Conservation (phyloP, 2,797 vertebrate species). For the Amblyopsis hoosieri region DNA sequence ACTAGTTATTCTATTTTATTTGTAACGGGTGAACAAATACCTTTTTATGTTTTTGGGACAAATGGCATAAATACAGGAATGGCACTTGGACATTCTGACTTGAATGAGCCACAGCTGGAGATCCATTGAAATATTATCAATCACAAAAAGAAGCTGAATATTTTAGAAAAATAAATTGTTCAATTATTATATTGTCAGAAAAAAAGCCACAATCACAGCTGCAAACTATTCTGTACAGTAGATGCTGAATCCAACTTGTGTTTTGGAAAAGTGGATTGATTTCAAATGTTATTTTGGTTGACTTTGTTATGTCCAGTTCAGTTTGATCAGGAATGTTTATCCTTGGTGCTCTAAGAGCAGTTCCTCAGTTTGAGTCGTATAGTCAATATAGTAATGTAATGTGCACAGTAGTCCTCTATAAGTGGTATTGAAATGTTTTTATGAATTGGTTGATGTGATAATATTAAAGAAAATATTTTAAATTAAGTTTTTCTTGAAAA, state of each 20-base stretch:
- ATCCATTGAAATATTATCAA: conserved; percentile 38
- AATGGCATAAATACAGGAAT: conserved; percentile 9
- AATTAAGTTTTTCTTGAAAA: conserved; percentile 21
- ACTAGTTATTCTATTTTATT: conserved; percentile 27
- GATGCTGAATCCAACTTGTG: conserved; percentile 44
- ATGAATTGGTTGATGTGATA: conserved; percentile 83
- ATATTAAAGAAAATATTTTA: conserved; percentile 75
- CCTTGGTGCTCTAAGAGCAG: conserved; percentile 42
- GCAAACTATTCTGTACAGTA: conserved; percentile 31
- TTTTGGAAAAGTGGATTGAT: conserved; percentile 30
- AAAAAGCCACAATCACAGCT: conserved; percentile 29
- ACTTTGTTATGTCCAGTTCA: conserved; percentile 21
- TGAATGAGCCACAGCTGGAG: conserved; percentile 33
- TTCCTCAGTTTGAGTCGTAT: conserved; percentile 51
- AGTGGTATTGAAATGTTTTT: conserved; percentile 82
- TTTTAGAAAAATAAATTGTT: conserved; percentile 29
- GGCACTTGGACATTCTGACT: conserved; percentile 30
- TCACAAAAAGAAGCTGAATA: conserved; percentile 37
- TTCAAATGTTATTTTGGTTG: conserved; percentile 11
- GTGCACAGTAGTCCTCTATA: conserved; percentile 59
- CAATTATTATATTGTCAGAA: conserved; percentile 32
- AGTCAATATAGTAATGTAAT: conserved; percentile 47
- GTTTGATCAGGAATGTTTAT: conserved; percentile 27
- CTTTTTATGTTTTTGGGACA: conserved; percentile 12
- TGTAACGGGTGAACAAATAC: conserved; percentile 26